Evolutionary conservation across 2,888 invertebrate genomes (phyloP).

Genomic region (Microchrysa polita): DNA sequence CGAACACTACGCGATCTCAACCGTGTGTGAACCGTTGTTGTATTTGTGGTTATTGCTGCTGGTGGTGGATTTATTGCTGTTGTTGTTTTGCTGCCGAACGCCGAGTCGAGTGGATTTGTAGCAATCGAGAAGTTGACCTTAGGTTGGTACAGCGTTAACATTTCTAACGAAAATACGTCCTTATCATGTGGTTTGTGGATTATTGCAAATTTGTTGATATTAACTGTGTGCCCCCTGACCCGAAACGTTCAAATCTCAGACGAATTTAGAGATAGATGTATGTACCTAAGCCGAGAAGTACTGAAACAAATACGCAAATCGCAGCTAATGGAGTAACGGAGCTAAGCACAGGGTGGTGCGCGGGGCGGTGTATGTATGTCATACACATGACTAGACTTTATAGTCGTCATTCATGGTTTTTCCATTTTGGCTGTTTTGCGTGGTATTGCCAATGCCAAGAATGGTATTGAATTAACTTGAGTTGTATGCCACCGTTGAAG

Average conservation of each 20-base stretch:
- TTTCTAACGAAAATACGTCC: constrained; percentile 13
- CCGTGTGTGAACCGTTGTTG: background rate
- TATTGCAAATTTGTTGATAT: constrained; percentile 16
- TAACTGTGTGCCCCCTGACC: constrained; percentile 22
- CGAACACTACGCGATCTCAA: background rate
- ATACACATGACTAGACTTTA: background rate
- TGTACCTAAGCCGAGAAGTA: too few species aligned
- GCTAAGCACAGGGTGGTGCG: too few species aligned
- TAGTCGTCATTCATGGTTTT: background rate
- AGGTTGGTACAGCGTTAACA: constrained; percentile 30
- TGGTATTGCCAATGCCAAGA: background rate
- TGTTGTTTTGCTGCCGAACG: constrained; percentile 9
- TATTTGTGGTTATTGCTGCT: constrained; percentile 5
- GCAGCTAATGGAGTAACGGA: background rate
- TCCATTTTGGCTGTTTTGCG: constrained; percentile 33
- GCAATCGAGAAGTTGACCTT: constrained; percentile 28
- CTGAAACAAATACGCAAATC: constrained; percentile 35
- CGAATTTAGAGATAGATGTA: background rate
- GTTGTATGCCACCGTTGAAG: background rate
- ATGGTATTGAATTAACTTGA: constrained; percentile 13
- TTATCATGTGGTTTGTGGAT: constrained; percentile 31
- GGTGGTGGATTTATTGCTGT: background rate
- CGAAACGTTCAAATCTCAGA: constrained; percentile 15
- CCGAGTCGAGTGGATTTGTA: constrained; percentile 6
- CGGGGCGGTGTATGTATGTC: constrained; percentile 1